These are phyloP conservation scores for Thereva unica DNA, from an alignment of 2,888 invertebrate species.

Conservation along the genomic window DNA sequence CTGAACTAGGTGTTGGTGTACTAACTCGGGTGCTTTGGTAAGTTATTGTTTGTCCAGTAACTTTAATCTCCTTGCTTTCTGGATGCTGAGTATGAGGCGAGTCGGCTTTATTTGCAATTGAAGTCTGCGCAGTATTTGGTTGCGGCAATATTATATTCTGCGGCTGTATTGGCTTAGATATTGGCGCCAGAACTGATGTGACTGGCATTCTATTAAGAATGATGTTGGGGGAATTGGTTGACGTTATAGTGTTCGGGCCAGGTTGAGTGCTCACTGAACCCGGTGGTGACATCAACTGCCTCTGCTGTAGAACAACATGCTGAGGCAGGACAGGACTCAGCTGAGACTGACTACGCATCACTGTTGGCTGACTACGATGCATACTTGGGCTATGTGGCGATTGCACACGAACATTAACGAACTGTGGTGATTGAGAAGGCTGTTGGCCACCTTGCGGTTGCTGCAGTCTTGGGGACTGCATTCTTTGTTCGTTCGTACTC, in stretches of 20 bases:
- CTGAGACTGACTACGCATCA: slow-evolving; percentile 42
- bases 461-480: slow-evolving; percentile 45
- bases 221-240: slow-evolving; percentile 45
- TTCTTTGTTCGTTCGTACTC: slow-evolving; percentile 53
- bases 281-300: slow-evolving; percentile 40
- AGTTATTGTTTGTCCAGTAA: slow-evolving; percentile 22
- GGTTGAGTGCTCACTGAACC: slow-evolving; percentile 39
- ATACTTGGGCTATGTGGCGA: slow-evolving; percentile 56
- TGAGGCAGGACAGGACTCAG: slow-evolving; percentile 41
- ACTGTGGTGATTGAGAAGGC: slow-evolving; percentile 40
- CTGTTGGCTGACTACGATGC: slow-evolving; percentile 44
- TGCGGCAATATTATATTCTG: slow-evolving; percentile 58
- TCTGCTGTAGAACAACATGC: slow-evolving; percentile 44
- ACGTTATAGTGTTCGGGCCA: slow-evolving; percentile 56
- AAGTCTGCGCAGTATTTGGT: slow-evolving; percentile 51
- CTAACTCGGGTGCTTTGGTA: slow-evolving; percentile 36
- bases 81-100: slow-evolving; percentile 2
- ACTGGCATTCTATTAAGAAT: slow-evolving; percentile 63
- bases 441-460: slow-evolving; percentile 44
- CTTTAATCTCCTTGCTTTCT: slow-evolving; percentile 34
- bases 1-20: slow-evolving; percentile 49
- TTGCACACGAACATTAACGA: slow-evolving; percentile 50
- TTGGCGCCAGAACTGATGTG: slow-evolving; percentile 63
- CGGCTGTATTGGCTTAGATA: slow-evolving; percentile 63
- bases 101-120: slow-evolving; percentile 26